phyloP scores from a whole-genome alignment of 2,113 vertebrate species.

The Poicephalus gulielmi region DNA sequence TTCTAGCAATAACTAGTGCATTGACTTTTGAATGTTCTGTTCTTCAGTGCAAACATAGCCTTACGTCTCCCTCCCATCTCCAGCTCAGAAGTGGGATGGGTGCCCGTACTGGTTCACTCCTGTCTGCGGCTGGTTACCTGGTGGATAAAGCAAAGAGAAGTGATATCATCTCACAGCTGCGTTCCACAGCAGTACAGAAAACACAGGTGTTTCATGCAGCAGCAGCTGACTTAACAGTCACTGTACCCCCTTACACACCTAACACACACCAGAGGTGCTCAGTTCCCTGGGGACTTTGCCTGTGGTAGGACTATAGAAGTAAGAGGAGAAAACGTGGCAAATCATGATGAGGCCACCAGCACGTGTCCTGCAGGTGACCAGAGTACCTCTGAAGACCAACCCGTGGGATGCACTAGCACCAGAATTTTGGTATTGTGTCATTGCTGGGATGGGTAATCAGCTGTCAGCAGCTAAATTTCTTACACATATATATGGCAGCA shows the following conservation, averaged over 20 bases:
- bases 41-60: slow-evolving; percentile 64
- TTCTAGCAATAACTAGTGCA: slow-evolving; percentile 39
- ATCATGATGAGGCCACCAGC: not conserved
- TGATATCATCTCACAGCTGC: not conserved
- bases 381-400: not conserved
- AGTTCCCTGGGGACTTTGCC: not conserved
- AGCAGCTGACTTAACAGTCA: not conserved
- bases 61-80: not conserved
- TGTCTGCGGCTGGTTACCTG: slow-evolving; percentile 77
- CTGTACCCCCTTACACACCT: rapidly evolving
- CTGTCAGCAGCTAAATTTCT: not conserved
- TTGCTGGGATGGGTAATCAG: not conserved
- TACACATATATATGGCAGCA: rapidly evolving
- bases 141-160: not conserved
- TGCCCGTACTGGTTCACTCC: slow-evolving; percentile 69
- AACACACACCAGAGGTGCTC: rapidly evolving
- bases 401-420: not conserved
- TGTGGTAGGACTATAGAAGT: rapidly evolving
- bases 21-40: slow-evolving; percentile 16
- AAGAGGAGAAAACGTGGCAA: not conserved
- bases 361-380: not conserved
- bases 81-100: slow-evolving; percentile 66
- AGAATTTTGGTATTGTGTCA: rapidly evolving
- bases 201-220: not conserved
- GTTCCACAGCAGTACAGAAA: not conserved